Evolutionary conservation across 2,113 vertebrate genomes (phyloP).

Genomic region (Lynx canadensis): DNA sequence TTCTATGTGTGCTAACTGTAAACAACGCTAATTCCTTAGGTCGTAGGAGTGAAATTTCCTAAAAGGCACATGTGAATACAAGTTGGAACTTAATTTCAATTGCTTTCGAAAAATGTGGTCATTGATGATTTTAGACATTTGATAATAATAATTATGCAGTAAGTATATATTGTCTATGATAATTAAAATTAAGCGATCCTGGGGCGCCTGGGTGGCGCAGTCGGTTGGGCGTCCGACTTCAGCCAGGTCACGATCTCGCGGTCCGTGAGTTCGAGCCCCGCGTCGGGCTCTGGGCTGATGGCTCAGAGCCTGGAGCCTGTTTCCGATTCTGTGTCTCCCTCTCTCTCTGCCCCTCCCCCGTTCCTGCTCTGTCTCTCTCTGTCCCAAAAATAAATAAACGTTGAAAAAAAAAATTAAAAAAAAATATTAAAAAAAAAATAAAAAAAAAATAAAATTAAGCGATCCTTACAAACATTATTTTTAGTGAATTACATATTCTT

Average conservation of each 20-base stretch:
- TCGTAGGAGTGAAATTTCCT: not conserved
- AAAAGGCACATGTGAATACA: not conserved
- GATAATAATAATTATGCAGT: not conserved
- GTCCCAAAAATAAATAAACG: too few relatives aligned
- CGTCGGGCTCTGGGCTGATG: too few relatives aligned
- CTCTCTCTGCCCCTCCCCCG: too few relatives aligned
- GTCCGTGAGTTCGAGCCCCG: too few relatives aligned
- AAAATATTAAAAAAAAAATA: too few relatives aligned
- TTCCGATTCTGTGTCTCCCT: too few relatives aligned
- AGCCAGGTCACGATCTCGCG: too few relatives aligned
- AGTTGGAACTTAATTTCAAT: not conserved
- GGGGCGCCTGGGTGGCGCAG: too few relatives aligned
- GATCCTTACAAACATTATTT: not conserved
- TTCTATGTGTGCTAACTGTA: not conserved
- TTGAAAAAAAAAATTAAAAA: too few relatives aligned
- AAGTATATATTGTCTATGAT: not conserved
- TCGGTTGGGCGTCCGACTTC: too few relatives aligned
- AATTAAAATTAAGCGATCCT: not conserved
- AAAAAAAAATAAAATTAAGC: not conserved
- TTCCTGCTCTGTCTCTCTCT: too few relatives aligned
- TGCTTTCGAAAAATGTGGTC: not conserved
- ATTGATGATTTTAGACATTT: not conserved
- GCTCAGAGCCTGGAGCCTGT: too few relatives aligned
- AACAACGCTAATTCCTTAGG: not conserved
- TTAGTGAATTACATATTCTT: not conserved